Evolutionary conservation across 2,888 invertebrate genomes (phyloP).

Genomic region (Frankliniella intonsa): DNA sequence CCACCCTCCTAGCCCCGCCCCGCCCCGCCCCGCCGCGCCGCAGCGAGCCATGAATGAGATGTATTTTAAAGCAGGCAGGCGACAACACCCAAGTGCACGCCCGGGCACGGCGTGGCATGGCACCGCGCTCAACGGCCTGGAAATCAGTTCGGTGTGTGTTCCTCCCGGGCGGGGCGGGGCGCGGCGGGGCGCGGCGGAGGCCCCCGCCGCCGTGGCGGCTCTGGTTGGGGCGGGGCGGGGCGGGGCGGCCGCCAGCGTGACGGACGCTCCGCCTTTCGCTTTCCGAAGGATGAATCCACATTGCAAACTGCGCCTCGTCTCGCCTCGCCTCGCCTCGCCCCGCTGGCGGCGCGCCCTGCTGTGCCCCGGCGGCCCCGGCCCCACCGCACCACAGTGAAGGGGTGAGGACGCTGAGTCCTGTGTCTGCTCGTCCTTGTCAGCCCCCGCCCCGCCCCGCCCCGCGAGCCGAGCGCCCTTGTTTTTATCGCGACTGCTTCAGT

Average conservation of each 20-base stretch:
- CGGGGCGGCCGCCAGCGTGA: neutral
- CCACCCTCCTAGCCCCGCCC: neutral
- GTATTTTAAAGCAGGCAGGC: conserved; percentile 25
- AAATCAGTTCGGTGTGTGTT: conserved; percentile 6
- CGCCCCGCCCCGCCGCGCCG: neutral
- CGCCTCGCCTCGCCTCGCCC: too few relatives aligned
- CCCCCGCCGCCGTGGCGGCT: too few relatives aligned
- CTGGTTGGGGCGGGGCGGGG: neutral
- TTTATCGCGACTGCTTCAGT: too few relatives aligned
- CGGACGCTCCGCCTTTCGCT: conserved; percentile 8
- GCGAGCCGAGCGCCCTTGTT: too few relatives aligned
- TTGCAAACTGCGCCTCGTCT: neutral
- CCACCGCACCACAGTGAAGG: too few relatives aligned
- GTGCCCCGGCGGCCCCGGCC: too few relatives aligned
- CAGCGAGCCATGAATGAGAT: conserved; percentile 16
- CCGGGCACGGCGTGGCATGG: neutral
- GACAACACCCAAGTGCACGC: neutral
- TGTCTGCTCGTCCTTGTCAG: too few relatives aligned
- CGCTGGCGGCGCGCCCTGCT: too few relatives aligned
- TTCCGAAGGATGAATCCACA: conserved; percentile 14
- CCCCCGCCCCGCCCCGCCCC: too few relatives aligned
- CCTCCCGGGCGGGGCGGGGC: neutral
- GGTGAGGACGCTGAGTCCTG: too few relatives aligned
- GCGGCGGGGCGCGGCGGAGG: too few relatives aligned
- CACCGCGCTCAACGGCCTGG: conserved; percentile 8